phyloP scores from a whole-genome alignment of 2,888 invertebrate species.

The Papilio gigon region DNA sequence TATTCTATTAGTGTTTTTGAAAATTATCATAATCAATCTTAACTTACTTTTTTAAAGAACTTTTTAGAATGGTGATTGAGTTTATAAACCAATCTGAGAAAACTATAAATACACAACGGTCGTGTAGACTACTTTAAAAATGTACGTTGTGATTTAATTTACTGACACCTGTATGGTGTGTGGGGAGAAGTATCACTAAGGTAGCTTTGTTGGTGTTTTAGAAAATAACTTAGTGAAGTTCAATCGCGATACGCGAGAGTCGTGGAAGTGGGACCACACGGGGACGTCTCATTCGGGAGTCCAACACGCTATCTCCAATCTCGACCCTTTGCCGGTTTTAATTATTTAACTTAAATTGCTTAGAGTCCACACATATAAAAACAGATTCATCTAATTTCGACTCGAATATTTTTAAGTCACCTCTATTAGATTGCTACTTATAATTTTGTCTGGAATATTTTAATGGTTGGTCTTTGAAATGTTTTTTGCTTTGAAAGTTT shows the following conservation, averaged over 20 bases:
- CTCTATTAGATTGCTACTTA: neutral
- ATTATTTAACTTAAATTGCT: conserved; percentile 52
- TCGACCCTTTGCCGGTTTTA: conserved; percentile 54
- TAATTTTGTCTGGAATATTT: neutral
- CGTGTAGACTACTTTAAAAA: neutral
- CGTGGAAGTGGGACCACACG: conserved; percentile 73
- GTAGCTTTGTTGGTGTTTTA: conserved; percentile 48
- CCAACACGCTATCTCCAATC: conserved; percentile 69
- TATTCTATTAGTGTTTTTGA: neutral
- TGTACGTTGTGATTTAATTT: neutral
- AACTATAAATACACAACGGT: neutral
- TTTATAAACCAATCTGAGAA: no score
- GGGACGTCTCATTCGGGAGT: conserved; percentile 70
- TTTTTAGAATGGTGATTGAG: neutral
- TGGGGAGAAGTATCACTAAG: conserved; percentile 29
- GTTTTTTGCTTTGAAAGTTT: neutral
- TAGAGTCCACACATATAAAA: conserved; percentile 36
- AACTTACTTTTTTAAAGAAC: neutral
- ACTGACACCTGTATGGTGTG: neutral
- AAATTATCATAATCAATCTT: no score
- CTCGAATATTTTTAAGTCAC: neutral
- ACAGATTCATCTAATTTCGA: neutral
- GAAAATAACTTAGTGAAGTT: conserved; percentile 52
- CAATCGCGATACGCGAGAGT: conserved; percentile 66
- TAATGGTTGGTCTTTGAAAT: neutral